Conservation (phyloP, 1,140 invertebrate species). For the Drosophila carrolli region DNA sequence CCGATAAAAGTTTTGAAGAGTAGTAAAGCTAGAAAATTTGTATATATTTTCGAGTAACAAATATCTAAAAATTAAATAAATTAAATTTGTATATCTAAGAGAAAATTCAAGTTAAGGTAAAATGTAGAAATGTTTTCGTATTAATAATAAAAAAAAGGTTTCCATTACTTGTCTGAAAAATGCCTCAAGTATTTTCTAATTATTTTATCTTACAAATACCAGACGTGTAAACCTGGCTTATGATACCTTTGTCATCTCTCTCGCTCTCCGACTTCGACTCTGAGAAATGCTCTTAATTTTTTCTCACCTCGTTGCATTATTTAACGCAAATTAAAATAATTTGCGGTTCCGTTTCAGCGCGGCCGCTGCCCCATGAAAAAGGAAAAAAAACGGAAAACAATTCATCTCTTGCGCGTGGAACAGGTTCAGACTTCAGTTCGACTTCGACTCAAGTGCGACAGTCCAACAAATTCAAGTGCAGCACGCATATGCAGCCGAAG, state of each 20-base stretch:
- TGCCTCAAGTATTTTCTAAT: not conserved
- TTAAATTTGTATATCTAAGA: too few relatives aligned
- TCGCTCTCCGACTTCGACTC: constrained; percentile 32
- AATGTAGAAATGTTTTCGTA: too few relatives aligned
- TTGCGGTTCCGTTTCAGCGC: constrained; percentile 80
- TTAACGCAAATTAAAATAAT: constrained; percentile 84
- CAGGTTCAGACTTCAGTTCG: constrained; percentile 62
- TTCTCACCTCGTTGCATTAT: constrained; percentile 83
- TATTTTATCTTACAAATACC: not conserved
- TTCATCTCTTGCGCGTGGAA: constrained; percentile 60
- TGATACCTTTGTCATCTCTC: constrained; percentile 3
- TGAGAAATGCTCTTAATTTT: constrained; percentile 79
- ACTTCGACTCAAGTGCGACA: constrained; percentile 72
- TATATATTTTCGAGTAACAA: too few relatives aligned
- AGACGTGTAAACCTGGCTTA: constrained; percentile 1
- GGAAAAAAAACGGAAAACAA: constrained; percentile 37
- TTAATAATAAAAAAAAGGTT: too few relatives aligned
- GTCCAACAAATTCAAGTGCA: constrained; percentile 82
- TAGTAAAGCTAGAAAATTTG: too few relatives aligned
- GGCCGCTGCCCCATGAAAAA: constrained; percentile 50
- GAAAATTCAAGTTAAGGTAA: too few relatives aligned
- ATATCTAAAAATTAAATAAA: too few relatives aligned
- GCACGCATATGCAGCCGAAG: constrained; percentile 67
- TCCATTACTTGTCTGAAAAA: not conserved
- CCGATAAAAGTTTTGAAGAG: not conserved